Conservation (phyloP, 2,888 invertebrate species). For the Parnassius glacialis region DNA sequence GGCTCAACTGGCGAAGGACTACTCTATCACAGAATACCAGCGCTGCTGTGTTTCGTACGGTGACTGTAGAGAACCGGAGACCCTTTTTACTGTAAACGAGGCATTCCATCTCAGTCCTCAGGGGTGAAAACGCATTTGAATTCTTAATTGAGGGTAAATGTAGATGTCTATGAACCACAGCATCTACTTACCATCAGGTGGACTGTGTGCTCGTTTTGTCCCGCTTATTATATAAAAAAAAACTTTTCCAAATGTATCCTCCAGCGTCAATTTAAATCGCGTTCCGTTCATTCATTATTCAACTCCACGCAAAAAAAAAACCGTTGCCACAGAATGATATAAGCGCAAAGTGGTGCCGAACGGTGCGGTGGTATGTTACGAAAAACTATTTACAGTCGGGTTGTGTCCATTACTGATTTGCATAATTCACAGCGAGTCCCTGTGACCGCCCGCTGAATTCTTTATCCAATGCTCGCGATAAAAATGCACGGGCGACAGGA, state of each 20-base stretch:
- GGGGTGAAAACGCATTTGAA: too few relatives aligned
- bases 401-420: conserved; percentile 73
- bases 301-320: conserved; percentile 26
- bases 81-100: too few relatives aligned
- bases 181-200: too few relatives aligned
- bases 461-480: conserved; percentile 58
- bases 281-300: conserved; percentile 13
- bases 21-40: too few relatives aligned
- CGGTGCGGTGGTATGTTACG: conserved; percentile 29
- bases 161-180: too few relatives aligned
- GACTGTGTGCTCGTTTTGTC: too few relatives aligned
- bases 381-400: conserved; percentile 60
- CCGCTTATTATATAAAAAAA: background rate
- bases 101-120: too few relatives aligned
- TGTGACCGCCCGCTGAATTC: conserved; percentile 55
- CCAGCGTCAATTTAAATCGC: background rate
- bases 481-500: conserved; percentile 53
- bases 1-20: too few relatives aligned
- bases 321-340: conserved; percentile 23
- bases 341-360: conserved; percentile 26
- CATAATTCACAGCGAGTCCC: conserved; percentile 68
- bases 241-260: background rate
- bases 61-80: too few relatives aligned
- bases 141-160: too few relatives aligned
- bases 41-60: too few relatives aligned